Conservation (phyloP, 2,888 invertebrate species). For the Hirudinaria manillensis region DNA sequence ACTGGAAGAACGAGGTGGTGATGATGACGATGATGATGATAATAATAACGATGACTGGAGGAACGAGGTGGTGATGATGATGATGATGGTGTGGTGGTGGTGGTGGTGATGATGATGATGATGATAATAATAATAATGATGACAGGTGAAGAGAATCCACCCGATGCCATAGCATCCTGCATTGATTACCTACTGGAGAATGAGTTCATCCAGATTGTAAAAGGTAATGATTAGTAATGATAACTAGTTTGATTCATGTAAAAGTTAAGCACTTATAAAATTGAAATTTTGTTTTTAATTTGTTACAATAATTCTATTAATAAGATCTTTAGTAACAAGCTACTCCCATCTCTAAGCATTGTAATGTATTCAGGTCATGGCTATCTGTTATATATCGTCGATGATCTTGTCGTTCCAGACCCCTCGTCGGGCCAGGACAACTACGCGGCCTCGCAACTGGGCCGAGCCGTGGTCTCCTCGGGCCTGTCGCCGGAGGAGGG, state of each 20-base stretch:
- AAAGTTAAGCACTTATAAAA: no score
- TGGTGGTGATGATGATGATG: slow-evolving; percentile 33
- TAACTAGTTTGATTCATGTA: no score
- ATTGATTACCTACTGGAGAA: slow-evolving; percentile 69
- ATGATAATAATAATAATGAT: slow-evolving; percentile 40
- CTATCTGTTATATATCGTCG: no score
- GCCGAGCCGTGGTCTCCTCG: slow-evolving; percentile 83
- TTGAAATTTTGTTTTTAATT: no score
- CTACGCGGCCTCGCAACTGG: slow-evolving; percentile 68
- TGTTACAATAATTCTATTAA: no score
- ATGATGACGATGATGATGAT: not conserved
- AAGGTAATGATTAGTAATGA: not conserved
- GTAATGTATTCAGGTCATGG: no score
- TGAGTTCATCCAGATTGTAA: slow-evolving; percentile 65
- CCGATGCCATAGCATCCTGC: slow-evolving; percentile 54
- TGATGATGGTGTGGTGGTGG: slow-evolving; percentile 37
- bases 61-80: not conserved
- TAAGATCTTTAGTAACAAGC: no score
- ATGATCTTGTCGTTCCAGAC: no score
- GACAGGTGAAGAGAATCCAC: not conserved
- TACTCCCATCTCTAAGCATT: no score
- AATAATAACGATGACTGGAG: slow-evolving; percentile 4
- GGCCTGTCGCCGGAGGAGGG: slow-evolving; percentile 92
- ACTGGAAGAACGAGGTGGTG: slow-evolving; percentile 34
- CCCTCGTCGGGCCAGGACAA: not conserved